Percentiles rank a stretch among this genome's conserved stretches.
These are phyloP conservation scores for Pachycephala philippinensis DNA, from an alignment of 2,113 vertebrate genomes.

Conservation along the genomic window DNA sequence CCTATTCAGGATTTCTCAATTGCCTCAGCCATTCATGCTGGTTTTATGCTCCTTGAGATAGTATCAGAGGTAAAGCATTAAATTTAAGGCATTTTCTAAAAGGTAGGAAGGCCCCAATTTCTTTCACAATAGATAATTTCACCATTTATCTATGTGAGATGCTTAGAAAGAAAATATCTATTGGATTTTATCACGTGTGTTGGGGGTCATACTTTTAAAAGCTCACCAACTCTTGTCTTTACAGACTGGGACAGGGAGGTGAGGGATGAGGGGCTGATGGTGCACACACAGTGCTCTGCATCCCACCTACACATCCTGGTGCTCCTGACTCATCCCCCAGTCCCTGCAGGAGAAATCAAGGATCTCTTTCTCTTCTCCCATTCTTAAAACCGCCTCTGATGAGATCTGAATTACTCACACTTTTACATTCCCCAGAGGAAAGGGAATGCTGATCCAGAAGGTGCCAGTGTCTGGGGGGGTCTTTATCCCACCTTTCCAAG, in stretches of 20 bases:
- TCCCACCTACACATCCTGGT: background rate
- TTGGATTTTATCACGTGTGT: background rate
- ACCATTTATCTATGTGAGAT: background rate
- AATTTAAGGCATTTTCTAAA: background rate
- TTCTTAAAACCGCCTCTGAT: background rate
- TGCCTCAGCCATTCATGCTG: background rate
- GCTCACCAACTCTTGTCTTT: background rate
- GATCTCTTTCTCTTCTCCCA: background rate
- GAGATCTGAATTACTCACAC: background rate
- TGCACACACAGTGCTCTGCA: background rate
- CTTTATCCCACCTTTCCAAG: background rate
- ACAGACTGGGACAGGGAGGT: background rate
- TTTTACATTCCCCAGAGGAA: background rate
- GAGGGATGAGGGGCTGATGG: background rate
- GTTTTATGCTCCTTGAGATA: background rate
- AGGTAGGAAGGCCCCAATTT: background rate
- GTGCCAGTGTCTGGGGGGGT: background rate
- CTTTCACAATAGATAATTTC: background rate
- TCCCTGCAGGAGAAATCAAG: background rate
- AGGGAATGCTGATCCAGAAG: background rate
- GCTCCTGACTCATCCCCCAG: background rate
- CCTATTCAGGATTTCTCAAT: conserved; percentile 2
- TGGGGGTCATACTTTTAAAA: background rate
- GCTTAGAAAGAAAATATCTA: background rate
- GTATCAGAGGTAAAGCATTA: background rate